Conservation (phyloP, 2,113 vertebrate species). For the Upupa epops region DNA sequence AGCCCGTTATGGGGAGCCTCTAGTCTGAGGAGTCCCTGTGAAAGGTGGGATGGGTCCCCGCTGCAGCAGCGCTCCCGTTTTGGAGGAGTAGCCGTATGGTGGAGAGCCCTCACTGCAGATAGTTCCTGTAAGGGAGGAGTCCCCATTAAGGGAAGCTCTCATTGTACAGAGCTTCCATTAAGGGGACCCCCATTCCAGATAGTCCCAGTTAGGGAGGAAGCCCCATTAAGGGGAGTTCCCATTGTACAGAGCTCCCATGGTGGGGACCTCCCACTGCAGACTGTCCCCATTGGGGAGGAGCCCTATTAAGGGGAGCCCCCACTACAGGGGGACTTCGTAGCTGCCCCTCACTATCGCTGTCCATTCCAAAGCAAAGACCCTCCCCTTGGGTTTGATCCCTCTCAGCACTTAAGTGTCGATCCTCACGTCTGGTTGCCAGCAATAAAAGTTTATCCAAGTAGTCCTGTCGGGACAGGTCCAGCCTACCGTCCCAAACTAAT, state of each 20-base stretch:
- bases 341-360: accelerated
- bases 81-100: accelerated
- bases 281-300: not conserved
- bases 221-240: not conserved
- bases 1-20: not conserved
- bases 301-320: not conserved
- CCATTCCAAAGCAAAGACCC: not conserved
- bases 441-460: not conserved
- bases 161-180: not conserved
- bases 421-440: accelerated
- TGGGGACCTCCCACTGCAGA: not conserved
- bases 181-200: not conserved
- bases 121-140: accelerated
- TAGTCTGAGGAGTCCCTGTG: no score
- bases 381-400: not conserved
- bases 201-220: accelerated
- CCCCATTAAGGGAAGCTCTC: not conserved
- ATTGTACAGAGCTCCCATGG: no score
- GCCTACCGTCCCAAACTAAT: not conserved
- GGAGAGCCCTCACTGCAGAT: not conserved
- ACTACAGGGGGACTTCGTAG: not conserved
- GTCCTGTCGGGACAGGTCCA: not conserved
- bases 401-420: no score
- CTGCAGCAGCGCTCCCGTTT: not conserved
- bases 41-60: not conserved